Evolutionary conservation across 2,888 invertebrate genomes (phyloP), one percentile per base, ranked within the genome.

Genomic region (Netelia virgata): DNA sequence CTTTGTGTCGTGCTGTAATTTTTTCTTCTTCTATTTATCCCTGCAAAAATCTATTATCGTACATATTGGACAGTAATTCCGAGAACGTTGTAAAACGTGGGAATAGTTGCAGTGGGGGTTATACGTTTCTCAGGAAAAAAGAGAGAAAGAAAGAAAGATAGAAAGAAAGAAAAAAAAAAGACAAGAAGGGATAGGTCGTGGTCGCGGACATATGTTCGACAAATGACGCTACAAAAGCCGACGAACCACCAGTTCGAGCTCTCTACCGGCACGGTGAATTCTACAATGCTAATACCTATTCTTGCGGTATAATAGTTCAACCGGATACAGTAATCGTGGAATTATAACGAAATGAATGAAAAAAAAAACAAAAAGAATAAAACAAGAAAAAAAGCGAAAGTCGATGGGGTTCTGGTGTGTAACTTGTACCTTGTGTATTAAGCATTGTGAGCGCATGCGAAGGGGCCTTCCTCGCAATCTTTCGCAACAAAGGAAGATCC

Each of bases 321-420:
- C 69, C 79, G 79, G 83, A 83, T 79, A 83, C 57, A 72, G 64
- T 70, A 59, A 83, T 79, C 79, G 86, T 81, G 72, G 78, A 82
- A 83, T 79, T 47, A 74, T 76, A 72, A 73, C 59, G 61, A 66
- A 81, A 61, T 68, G 69, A 76, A 36, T 72, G 41, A 69, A 75
- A 28, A 72, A 63, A 70, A 83, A 64, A 76, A 36, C 63, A 68
- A 70, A 81, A 8, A 5, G 36, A 36, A 36, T 5, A 36, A 36
- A 74, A 69, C 70, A 59, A 41, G 83, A 70, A 69, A 74, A 59
- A 41, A 84, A 70, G 36, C 59, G 41, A 59, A 70, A 70, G 55
- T 57, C 50, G 81, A 84, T 63, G 63, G 28, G 66, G 69, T 43
- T 59, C 74, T 59, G 47, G 47, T 50, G 64, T 64, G 74, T 82